These are phyloP conservation scores for Zygogramma bicolorata DNA, from an alignment of 2,888 invertebrate genomes.

Conservation along the genomic window DNA sequence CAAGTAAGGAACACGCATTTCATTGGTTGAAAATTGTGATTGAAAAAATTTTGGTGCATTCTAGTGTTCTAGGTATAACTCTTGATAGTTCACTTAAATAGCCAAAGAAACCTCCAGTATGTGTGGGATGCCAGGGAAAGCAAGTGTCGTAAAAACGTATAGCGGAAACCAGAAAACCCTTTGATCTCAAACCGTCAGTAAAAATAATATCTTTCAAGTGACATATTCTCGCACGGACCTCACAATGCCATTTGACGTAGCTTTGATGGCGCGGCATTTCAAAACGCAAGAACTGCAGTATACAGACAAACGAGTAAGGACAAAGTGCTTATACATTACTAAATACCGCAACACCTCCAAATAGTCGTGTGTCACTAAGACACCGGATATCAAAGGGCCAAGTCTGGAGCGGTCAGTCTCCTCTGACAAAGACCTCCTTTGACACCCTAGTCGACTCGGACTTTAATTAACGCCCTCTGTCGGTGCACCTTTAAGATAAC, in stretches of 20 bases:
- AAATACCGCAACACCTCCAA: constrained; percentile 66
- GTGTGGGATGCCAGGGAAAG: too few relatives aligned
- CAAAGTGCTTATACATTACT: constrained; percentile 64
- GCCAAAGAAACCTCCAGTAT: too few relatives aligned
- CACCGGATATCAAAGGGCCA: constrained; percentile 64
- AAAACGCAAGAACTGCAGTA: constrained; percentile 17
- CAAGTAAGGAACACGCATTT: too few relatives aligned
- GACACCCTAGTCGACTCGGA: constrained; percentile 66
- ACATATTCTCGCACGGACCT: constrained; percentile 49
- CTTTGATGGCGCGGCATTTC: constrained; percentile 31
- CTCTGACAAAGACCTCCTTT: constrained; percentile 65
- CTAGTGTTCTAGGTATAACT: too few relatives aligned
- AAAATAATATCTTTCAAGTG: constrained; percentile 55
- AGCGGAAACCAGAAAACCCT: background rate
- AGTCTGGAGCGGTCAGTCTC: constrained; percentile 64
- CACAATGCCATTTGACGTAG: constrained; percentile 34
- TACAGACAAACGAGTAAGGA: constrained; percentile 42
- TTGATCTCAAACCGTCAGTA: background rate
- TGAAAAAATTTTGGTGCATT: too few relatives aligned
- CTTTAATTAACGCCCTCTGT: constrained; percentile 66
- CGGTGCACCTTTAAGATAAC: constrained; percentile 63
- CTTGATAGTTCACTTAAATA: too few relatives aligned
- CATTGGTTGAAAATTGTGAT: too few relatives aligned
- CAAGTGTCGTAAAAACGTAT: too few relatives aligned
- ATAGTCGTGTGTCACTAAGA: constrained; percentile 66